A percentile compares a stretch with the other conserved stretches of the same genome.
phyloP scores from a whole-genome alignment of 2,888 invertebrate species.

The Noctua janthe region DNA sequence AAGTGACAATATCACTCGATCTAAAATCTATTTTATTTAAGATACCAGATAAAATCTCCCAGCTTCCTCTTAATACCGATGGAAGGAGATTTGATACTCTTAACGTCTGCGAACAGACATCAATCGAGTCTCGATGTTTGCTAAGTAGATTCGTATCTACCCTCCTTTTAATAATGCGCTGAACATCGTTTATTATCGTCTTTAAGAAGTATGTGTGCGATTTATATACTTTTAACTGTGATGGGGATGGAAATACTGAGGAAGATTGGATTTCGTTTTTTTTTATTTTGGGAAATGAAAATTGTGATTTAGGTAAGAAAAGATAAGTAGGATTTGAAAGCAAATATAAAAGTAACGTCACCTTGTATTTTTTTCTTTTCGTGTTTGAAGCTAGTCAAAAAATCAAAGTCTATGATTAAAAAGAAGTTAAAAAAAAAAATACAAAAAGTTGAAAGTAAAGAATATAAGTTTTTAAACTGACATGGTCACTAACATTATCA shows the following conservation, averaged over 20 bases:
- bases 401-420: too few relatives aligned
- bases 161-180: conserved; percentile 47
- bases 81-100: conserved; percentile 27
- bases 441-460: neutral
- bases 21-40: neutral
- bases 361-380: neutral
- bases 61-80: conserved; percentile 7
- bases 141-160: conserved; percentile 52
- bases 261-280: conserved; percentile 33
- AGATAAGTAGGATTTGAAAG: neutral
- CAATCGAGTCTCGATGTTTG: conserved; percentile 37
- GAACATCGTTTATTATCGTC: conserved; percentile 50
- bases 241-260: conserved; percentile 17
- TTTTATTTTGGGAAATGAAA: conserved; percentile 17
- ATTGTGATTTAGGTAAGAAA: neutral
- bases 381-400: neutral
- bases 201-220: conserved; percentile 35
- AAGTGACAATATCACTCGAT: neutral
- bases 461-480: neutral
- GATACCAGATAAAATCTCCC: neutral
- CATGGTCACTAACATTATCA: too few relatives aligned
- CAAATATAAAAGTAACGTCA: neutral
- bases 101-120: conserved; percentile 32
- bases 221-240: conserved; percentile 48
- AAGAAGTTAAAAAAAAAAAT: too few relatives aligned